Conservation (phyloP, 2,888 invertebrate genomes). For the Ryuthela nishihirai region DNA sequence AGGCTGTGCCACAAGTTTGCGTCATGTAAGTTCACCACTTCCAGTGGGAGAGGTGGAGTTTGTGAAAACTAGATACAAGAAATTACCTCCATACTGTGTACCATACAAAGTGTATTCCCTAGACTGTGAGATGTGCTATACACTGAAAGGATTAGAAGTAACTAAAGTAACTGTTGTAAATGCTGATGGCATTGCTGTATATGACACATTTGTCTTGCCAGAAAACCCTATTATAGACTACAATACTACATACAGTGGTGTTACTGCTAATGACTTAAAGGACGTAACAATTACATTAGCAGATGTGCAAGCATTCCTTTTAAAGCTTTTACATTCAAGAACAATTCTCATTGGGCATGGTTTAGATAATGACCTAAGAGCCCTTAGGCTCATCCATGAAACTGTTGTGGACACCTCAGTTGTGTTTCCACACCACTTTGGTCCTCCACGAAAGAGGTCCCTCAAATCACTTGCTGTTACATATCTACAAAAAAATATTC, state of each 20-base stretch:
- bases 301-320: constrained; percentile 82
- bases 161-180: constrained; percentile 88
- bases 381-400: constrained; percentile 82
- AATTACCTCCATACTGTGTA: neutral
- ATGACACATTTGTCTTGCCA: constrained; percentile 88
- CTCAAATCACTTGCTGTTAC: constrained; percentile 80
- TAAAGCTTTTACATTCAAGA: constrained; percentile 80
- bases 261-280: constrained; percentile 78
- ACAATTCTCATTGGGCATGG: constrained; percentile 97
- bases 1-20: constrained; percentile 63
- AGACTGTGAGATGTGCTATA: constrained; percentile 99
- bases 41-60: constrained; percentile 64
- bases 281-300: constrained; percentile 70
- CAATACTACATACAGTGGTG: constrained; percentile 94
- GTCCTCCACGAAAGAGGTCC: constrained; percentile 84
- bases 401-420: constrained; percentile 91
- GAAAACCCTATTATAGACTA: constrained; percentile 86
- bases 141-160: constrained; percentile 83
- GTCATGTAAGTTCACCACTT: constrained; percentile 75
- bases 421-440: constrained; percentile 90
- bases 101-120: constrained; percentile 66
- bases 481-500: constrained; percentile 84
- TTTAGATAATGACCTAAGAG: constrained; percentile 92
- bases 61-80: constrained; percentile 55
- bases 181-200: constrained; percentile 70